Evolutionary conservation across 2,888 invertebrate genomes (phyloP).

Genomic region (Amorpha juglandis): DNA sequence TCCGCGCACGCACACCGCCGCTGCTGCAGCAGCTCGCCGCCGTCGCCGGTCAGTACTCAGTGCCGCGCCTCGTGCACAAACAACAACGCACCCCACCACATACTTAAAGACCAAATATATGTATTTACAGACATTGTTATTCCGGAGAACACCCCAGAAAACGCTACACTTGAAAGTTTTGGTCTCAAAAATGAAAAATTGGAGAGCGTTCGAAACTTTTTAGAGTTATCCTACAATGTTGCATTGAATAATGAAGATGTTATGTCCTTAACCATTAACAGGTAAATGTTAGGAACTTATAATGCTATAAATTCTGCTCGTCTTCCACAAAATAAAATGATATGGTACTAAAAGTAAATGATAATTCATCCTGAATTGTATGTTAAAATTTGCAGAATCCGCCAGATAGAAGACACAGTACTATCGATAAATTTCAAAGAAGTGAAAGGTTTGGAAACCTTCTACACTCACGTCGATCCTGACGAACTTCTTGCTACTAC

Average conservation of each 20-base stretch:
- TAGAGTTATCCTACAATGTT: neutral
- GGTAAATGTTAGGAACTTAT: slow-evolving; percentile 18
- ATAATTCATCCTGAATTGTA: neutral
- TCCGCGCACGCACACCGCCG: neutral
- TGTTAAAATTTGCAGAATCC: slow-evolving; percentile 36
- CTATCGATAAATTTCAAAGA: slow-evolving; percentile 31
- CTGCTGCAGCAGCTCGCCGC: slow-evolving; percentile 7
- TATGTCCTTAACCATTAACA: slow-evolving; percentile 14
- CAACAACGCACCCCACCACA: neutral
- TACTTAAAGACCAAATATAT: neutral
- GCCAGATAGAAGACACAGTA: slow-evolving; percentile 38
- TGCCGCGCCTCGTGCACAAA: neutral
- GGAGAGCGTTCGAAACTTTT: slow-evolving; percentile 11
- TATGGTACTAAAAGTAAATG: too few relatives aligned
- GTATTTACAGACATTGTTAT: slow-evolving; percentile 18
- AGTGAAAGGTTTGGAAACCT: slow-evolving; percentile 44
- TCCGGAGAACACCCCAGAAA: slow-evolving; percentile 16
- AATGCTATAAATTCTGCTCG: too few relatives aligned
- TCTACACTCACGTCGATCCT: slow-evolving; percentile 47
- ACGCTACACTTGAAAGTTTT: slow-evolving; percentile 12
- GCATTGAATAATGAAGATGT: slow-evolving; percentile 7
- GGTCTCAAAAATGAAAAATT: slow-evolving; percentile 11
- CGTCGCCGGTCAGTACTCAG: slow-evolving; percentile 6
- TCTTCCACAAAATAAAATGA: too few relatives aligned
- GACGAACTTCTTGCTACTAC: slow-evolving; percentile 52